Base-by-base conservation (phyloP, 1,140 invertebrate genomes). In the Holcopasites calliopsidis region DNA sequence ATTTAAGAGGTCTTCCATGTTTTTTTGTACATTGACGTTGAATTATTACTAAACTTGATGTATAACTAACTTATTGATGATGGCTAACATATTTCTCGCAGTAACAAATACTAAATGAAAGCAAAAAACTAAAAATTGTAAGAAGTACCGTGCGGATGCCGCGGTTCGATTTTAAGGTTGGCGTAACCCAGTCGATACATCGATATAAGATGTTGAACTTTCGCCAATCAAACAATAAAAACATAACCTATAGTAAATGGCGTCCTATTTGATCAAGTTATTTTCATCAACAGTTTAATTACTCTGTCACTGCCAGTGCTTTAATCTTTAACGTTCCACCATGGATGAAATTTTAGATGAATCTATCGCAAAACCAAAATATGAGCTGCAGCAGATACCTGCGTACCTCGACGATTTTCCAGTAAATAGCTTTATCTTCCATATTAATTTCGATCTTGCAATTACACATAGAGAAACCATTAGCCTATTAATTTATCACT, bases 311-410 rank as follows among this genome's bases (percentile, higher is more conserved):
- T 66, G 69, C 33, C 49, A 44, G 49, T 28, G 47, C 18, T 28
- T 23, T 16, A 28, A 8, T 16, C 6, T 26, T n/a, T 33, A 47
- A 28, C 4, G n/a, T 28, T 44, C 16, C 55, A 66, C n/a, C 16
- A 88, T 87, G 87, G 85, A 88, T 38, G 79, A 86, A 58, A 69
- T 83, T 42, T 77, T 86, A 44, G 85, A 88, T 38, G 76, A 88
- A 42, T 88, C 86, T 6, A 82, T 87, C 35, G 82, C 80, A 58
- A 85, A 84, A 54, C 26, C 80, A 1, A 88, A 86, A 79, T 84
- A 84, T 35, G 28, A 69, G 21, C 76, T 82, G 2, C 62, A 66
- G 18, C 79, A 88, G 40, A 52, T 84, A 54, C 83, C 86, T 0
- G 73, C 68, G 33, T 88, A 80, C 60, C 62, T 87, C 7, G 75